phyloP scores from a whole-genome alignment of 2,888 invertebrate species.

The Drosophila pegasa region DNA sequence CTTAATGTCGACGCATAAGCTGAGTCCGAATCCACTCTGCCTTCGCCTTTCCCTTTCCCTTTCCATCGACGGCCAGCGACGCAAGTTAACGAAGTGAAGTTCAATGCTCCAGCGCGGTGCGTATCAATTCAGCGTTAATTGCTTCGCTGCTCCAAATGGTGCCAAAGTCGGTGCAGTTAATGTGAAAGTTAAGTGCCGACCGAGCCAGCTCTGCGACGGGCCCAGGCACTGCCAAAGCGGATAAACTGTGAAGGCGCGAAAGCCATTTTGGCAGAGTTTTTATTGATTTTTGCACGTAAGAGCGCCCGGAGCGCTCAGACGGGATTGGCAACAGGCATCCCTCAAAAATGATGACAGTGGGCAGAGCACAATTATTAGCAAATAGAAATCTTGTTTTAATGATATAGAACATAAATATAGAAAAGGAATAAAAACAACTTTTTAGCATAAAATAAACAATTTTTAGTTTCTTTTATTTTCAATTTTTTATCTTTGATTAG shows the following conservation, averaged over 20 bases:
- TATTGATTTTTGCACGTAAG: slow-evolving; percentile 66
- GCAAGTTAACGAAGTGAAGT: slow-evolving; percentile 46
- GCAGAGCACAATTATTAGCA: neutral
- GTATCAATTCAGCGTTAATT: slow-evolving; percentile 79
- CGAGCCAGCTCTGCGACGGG: slow-evolving; percentile 15
- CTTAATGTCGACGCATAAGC: slow-evolving; percentile 74
- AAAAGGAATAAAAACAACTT: no score
- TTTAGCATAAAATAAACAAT: no score
- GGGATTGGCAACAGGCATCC: slow-evolving; percentile 4
- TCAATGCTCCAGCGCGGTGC: slow-evolving; percentile 68
- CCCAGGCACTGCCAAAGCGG: slow-evolving; percentile 41
- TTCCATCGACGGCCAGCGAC: neutral
- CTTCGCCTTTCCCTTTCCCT: neutral
- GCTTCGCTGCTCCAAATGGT: slow-evolving; percentile 57
- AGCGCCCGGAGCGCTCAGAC: slow-evolving; percentile 21
- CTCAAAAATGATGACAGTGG: slow-evolving; percentile 43
- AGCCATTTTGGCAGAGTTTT: slow-evolving; percentile 68
- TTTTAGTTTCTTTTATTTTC: no score
- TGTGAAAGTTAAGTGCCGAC: slow-evolving; percentile 55
- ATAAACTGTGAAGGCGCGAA: slow-evolving; percentile 69
- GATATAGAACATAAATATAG: no score
- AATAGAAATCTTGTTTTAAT: no score
- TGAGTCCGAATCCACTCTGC: neutral
- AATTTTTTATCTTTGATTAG: no score
- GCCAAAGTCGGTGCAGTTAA: slow-evolving; percentile 57